Percentiles rank a stretch among this genome's conserved stretches.
These are phyloP conservation scores for Melanotaenia trifasciata DNA, from an alignment of 2,797 vertebrate genomes.

Conservation along the genomic window DNA sequence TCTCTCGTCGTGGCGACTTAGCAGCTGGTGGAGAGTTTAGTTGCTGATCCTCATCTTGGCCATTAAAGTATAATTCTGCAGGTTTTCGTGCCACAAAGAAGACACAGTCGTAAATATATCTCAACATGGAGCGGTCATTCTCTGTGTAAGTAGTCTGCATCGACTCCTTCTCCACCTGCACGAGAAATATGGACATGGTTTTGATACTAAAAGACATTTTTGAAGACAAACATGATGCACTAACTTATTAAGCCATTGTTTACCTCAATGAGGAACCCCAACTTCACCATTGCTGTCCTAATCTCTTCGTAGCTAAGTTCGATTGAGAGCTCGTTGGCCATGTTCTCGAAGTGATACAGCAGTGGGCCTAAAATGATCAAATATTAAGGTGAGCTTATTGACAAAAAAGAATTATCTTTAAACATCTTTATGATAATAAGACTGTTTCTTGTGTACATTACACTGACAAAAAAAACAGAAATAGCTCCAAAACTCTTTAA, in stretches of 20 bases:
- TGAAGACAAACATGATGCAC: not conserved
- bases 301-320: slow-evolving; percentile 98
- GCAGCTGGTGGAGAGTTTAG: slow-evolving; percentile 66
- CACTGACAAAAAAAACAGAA: no score
- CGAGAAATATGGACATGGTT: slow-evolving; percentile 42
- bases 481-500: not conserved
- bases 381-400: slow-evolving; percentile 1
- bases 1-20: slow-evolving; percentile 74
- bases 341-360: slow-evolving; percentile 97
- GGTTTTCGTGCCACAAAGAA: slow-evolving; percentile 97
- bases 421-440: not conserved
- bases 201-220: not conserved
- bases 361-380: slow-evolving; percentile 87
- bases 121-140: slow-evolving; percentile 96
- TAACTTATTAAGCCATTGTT: slow-evolving; percentile 23
- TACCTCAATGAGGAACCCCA: slow-evolving; percentile 95
- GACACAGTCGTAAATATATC: slow-evolving; percentile 97
- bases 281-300: slow-evolving; percentile 89
- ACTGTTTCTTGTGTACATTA: not conserved
- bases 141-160: slow-evolving; percentile 97
- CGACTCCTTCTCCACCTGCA: slow-evolving; percentile 92
- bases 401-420: not conserved
- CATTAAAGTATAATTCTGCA: slow-evolving; percentile 69
- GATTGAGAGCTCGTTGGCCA: slow-evolving; percentile 97
- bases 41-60: slow-evolving; percentile 57